Conservation (phyloP, 2,888 invertebrate genomes). For the Sesia bembeciformis region DNA sequence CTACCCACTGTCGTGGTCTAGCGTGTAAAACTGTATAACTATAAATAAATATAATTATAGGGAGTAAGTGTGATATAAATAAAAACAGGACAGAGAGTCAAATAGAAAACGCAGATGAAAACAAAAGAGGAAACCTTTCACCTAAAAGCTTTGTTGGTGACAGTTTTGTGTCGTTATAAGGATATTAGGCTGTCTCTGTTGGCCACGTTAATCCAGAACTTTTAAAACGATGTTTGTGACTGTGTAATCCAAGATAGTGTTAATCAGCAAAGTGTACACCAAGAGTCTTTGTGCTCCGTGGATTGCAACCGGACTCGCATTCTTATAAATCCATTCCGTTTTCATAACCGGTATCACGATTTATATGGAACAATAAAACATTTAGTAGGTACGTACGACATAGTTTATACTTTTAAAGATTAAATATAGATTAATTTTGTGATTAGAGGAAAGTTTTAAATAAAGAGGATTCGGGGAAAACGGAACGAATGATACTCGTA, state of each 20-base stretch:
- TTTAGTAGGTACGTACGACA: background rate
- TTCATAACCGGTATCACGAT: constrained; percentile 12
- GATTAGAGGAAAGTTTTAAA: background rate
- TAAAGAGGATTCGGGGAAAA: constrained; percentile 16
- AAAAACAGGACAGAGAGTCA: constrained; percentile 64
- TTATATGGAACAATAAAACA: background rate
- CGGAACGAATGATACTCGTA: constrained; percentile 23
- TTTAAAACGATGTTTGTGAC: constrained; percentile 61
- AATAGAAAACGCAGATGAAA: constrained; percentile 52
- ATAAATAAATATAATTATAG: background rate
- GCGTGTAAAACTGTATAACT: constrained; percentile 15
- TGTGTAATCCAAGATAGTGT: constrained; percentile 75
- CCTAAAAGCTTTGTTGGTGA: no score
- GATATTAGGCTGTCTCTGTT: constrained; percentile 5
- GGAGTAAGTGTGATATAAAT: constrained; percentile 9
- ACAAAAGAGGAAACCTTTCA: constrained; percentile 17
- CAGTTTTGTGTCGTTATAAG: no score
- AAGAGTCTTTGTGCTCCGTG: constrained; percentile 74
- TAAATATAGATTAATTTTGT: no score
- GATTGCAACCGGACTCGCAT: constrained; percentile 74
- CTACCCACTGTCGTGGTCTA: constrained; percentile 46
- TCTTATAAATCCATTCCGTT: constrained; percentile 29
- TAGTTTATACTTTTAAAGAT: no score
- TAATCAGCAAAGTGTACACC: constrained; percentile 65
- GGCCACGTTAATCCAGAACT: background rate